These are phyloP conservation scores for Callinectes sapidus DNA, from an alignment of 2,888 invertebrate species.

Conservation along the genomic window DNA sequence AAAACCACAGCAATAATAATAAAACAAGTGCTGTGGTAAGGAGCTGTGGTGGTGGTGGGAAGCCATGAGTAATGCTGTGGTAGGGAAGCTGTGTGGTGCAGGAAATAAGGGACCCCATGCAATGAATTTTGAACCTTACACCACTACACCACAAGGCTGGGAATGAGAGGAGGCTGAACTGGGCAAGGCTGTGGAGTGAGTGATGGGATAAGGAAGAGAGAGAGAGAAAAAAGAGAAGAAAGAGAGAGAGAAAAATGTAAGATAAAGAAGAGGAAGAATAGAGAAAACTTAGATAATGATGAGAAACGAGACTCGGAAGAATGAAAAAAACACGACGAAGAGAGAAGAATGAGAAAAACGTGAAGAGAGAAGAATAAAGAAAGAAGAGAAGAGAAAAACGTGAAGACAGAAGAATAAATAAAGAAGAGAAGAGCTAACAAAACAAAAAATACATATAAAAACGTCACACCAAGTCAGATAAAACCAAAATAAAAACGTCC, in stretches of 20 bases:
- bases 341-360: background rate
- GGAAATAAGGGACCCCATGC: background rate
- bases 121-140: background rate
- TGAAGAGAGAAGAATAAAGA: background rate
- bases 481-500: too few species aligned
- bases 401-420: background rate
- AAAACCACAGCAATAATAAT: background rate
- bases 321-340: background rate
- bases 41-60: background rate
- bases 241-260: background rate
- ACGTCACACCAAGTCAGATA: background rate
- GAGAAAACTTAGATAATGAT: background rate
- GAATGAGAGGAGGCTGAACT: background rate
- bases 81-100: background rate
- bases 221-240: too few species aligned
- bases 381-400: too few species aligned
- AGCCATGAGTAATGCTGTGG: too few species aligned
- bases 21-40: too few species aligned
- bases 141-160: background rate
- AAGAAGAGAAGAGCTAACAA: too few species aligned
- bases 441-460: too few species aligned
- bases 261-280: background rate
- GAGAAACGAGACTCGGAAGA: background rate
- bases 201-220: background rate
- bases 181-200: background rate